Evolutionary conservation across 2,888 invertebrate genomes (phyloP).

Genomic region (Zygaena filipendulae): DNA sequence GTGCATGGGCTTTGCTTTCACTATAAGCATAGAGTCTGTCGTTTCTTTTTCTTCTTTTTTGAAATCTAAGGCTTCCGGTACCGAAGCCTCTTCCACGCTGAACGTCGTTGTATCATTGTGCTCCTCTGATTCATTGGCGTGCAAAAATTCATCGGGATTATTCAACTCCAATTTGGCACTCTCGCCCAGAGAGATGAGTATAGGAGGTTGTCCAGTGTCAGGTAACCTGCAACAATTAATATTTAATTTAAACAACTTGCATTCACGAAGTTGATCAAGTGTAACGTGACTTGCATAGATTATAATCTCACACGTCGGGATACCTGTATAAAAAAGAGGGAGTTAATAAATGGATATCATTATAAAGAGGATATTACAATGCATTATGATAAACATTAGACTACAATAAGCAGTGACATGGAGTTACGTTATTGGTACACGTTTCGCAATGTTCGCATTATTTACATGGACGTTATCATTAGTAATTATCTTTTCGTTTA

Average conservation of each 20-base stretch:
- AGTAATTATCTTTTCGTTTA: no score
- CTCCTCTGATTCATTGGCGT: constrained; percentile 53
- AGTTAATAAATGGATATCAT: no score
- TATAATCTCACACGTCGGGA: no score
- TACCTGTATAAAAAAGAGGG: no score
- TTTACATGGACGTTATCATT: no score
- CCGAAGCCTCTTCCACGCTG: constrained; percentile 36
- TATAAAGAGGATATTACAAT: no score
- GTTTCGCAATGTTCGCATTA: no score
- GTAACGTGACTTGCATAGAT: constrained; percentile 2
- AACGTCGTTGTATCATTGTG: constrained; percentile 53
- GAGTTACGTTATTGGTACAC: no score
- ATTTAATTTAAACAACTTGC: no score
- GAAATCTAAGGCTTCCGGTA: constrained; percentile 30
- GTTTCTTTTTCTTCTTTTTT: constrained; percentile 29
- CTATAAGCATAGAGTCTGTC: constrained; percentile 42
- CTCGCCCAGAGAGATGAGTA: constrained; percentile 71
- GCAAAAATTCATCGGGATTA: constrained; percentile 62
- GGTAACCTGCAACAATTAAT: constrained; percentile 64
- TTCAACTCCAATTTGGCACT: constrained; percentile 70
- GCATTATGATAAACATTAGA: no score
- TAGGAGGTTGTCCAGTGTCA: constrained; percentile 70
- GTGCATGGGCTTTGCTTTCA: constrained; percentile 55
- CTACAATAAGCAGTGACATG: no score
- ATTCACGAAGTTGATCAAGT: background rate